A percentile compares a stretch with the other conserved stretches of the same genome.
Conservation (phyloP, 2,888 invertebrate genomes). For the Agonum fuliginosum region DNA sequence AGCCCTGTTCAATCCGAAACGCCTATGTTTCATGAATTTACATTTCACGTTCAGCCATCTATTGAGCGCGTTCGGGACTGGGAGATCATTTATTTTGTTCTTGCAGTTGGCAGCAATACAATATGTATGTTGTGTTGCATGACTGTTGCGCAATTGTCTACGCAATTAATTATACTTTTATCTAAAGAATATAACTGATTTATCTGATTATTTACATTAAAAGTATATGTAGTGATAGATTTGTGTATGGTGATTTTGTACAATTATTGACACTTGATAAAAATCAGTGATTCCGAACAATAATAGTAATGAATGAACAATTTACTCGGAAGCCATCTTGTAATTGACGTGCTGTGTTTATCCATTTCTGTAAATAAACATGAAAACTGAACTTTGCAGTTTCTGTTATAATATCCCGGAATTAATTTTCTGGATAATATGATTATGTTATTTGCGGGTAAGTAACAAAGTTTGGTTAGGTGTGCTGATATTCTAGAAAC, state of each 20-base stretch:
- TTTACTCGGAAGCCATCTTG: slow-evolving; percentile 71
- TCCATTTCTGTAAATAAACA: slow-evolving; percentile 69
- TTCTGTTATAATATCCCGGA: slow-evolving; percentile 3
- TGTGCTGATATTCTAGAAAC: slow-evolving; percentile 20
- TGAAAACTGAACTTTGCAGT: slow-evolving; percentile 68
- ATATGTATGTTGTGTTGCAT: slow-evolving; percentile 58
- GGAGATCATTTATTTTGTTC: neutral
- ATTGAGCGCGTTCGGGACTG: neutral
- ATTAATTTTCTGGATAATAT: slow-evolving; percentile 52
- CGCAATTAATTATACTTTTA: slow-evolving; percentile 49
- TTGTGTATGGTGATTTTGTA: slow-evolving; percentile 33
- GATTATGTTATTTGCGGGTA: slow-evolving; percentile 46
- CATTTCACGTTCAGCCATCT: slow-evolving; percentile 29
- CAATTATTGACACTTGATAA: slow-evolving; percentile 31
- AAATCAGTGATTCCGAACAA: slow-evolving; percentile 9
- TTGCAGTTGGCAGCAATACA: slow-evolving; percentile 52
- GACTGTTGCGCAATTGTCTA: slow-evolving; percentile 59
- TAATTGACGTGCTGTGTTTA: slow-evolving; percentile 65
- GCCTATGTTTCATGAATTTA: neutral
- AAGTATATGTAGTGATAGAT: slow-evolving; percentile 16
- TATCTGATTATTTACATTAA: slow-evolving; percentile 21
- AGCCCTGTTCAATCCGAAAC: too few species aligned
- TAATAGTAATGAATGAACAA: slow-evolving; percentile 60
- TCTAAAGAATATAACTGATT: slow-evolving; percentile 1
- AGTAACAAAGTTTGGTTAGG: slow-evolving; percentile 45